These are phyloP conservation scores for Montipora efflorescens DNA, from an alignment of 64 coral and sea anemone species.

Conservation along the genomic window DNA sequence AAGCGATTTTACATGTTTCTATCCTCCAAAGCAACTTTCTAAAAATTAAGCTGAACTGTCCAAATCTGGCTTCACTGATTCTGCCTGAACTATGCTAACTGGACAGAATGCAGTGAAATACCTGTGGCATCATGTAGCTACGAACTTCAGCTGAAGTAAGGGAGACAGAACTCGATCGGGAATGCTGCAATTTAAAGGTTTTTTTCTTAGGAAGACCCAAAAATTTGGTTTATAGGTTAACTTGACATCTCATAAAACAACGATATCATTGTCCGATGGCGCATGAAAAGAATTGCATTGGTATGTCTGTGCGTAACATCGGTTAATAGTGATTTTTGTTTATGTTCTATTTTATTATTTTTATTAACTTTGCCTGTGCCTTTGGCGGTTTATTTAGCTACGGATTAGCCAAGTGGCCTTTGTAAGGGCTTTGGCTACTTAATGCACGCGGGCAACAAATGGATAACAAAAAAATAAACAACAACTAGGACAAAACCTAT, in stretches of 20 bases:
- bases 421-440: too few relatives aligned
- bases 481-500: background rate
- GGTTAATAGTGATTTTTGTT: background rate
- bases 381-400: too few relatives aligned
- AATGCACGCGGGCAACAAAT: too few relatives aligned
- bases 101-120: conserved; percentile 62
- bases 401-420: too few relatives aligned
- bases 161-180: conserved; percentile 67
- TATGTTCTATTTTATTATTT: background rate
- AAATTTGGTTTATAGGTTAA: background rate
- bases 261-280: background rate
- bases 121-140: conserved; percentile 77
- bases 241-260: background rate
- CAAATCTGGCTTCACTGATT: background rate
- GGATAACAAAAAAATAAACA: too few relatives aligned
- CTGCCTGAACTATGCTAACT: conserved; percentile 18
- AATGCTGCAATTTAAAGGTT: conserved; percentile 66
- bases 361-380: too few relatives aligned
- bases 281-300: too few relatives aligned
- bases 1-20: background rate
- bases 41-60: background rate
- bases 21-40: background rate
- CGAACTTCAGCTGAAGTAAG: conserved; percentile 75
- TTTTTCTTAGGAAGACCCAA: background rate
- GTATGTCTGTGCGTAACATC: too few relatives aligned